phyloP scores from a whole-genome alignment of 2,113 vertebrate species.

The Stigmatopora argus region DNA sequence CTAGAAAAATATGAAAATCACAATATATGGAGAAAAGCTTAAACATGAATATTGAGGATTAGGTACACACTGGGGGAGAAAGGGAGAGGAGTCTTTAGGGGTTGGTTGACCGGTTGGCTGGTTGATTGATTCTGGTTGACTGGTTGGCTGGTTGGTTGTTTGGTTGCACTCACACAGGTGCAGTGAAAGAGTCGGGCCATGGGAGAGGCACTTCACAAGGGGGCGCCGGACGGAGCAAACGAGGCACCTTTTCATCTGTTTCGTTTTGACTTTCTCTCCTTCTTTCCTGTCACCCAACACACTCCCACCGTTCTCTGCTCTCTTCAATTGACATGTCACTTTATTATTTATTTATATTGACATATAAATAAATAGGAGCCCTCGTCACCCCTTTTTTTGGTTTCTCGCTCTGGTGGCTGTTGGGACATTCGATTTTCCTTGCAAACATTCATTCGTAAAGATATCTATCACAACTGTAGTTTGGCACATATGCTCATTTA shows the following conservation, averaged over 20 bases:
- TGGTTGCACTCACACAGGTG: slow-evolving; percentile 57
- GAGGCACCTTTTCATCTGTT: slow-evolving; percentile 51
- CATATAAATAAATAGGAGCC: slow-evolving; percentile 59
- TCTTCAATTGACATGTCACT: slow-evolving; percentile 52
- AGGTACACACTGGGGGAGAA: slow-evolving; percentile 41
- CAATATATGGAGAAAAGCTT: slow-evolving; percentile 38
- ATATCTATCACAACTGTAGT: slow-evolving; percentile 37
- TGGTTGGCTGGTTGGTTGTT: slow-evolving; percentile 24
- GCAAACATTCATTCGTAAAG: slow-evolving; percentile 33
- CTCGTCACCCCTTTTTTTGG: slow-evolving; percentile 27
- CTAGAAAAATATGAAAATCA: slow-evolving; percentile 52
- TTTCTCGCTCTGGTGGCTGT: slow-evolving; percentile 57
- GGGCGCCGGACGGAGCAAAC: slow-evolving; percentile 60
- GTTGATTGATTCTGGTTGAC: too few relatives aligned
- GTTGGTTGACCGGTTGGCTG: too few relatives aligned
- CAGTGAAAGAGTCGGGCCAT: slow-evolving; percentile 58
- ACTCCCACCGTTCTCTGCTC: slow-evolving; percentile 37
- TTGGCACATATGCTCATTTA: slow-evolving; percentile 20
- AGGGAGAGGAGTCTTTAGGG: slow-evolving; percentile 55
- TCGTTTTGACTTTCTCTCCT: slow-evolving; percentile 48
- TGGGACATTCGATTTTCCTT: slow-evolving; percentile 37
- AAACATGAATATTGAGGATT: slow-evolving; percentile 40
- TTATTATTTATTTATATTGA: slow-evolving; percentile 62
- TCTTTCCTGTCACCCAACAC: slow-evolving; percentile 50
- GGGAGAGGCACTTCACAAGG: slow-evolving; percentile 60